Percentiles rank a stretch among this genome's conserved stretches.
phyloP scores from a whole-genome alignment of 2,888 invertebrate species.

The Agrilus biguttatus region DNA sequence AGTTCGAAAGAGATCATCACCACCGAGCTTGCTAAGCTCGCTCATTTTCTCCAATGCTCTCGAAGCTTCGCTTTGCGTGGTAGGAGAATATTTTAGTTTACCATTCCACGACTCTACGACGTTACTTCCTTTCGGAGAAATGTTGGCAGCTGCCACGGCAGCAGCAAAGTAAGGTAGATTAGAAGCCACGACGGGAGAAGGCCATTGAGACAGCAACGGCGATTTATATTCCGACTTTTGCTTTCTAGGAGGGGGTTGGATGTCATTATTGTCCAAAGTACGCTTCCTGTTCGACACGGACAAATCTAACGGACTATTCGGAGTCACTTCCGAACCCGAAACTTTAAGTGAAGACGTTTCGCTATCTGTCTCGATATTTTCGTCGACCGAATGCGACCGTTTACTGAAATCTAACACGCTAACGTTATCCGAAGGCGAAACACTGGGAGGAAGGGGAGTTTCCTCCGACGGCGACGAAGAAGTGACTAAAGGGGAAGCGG shows the following conservation, averaged over 20 bases:
- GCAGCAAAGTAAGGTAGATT: constrained; percentile 71
- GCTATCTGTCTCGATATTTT: constrained; percentile 39
- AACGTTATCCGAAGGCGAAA: constrained; percentile 35
- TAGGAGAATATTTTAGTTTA: constrained; percentile 52
- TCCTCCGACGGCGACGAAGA: constrained; percentile 46
- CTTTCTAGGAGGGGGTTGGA: constrained; percentile 51
- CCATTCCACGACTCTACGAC: constrained; percentile 53
- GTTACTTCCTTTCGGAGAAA: constrained; percentile 57
- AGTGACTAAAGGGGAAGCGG: constrained; percentile 53
- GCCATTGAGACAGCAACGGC: constrained; percentile 55
- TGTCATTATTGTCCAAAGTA: constrained; percentile 40
- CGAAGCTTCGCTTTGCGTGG: constrained; percentile 66
- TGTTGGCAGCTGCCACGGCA: constrained; percentile 57
- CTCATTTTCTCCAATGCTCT: constrained; percentile 87
- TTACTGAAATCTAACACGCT: constrained; percentile 73
- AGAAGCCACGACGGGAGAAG: constrained; percentile 58
- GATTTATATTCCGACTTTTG: constrained; percentile 57
- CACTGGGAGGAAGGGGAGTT: constrained; percentile 37
- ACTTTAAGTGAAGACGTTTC: constrained; percentile 50
- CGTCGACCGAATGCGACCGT: constrained; percentile 26
- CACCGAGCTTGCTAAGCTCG: constrained; percentile 72
- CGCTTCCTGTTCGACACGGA: constrained; percentile 62
- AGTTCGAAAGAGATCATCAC: constrained; percentile 58
- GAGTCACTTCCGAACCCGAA: constrained; percentile 48
- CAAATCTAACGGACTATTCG: constrained; percentile 62